phyloP scores from a whole-genome alignment of 2,113 vertebrate genomes.

The Rhagologus leucostigma region DNA sequence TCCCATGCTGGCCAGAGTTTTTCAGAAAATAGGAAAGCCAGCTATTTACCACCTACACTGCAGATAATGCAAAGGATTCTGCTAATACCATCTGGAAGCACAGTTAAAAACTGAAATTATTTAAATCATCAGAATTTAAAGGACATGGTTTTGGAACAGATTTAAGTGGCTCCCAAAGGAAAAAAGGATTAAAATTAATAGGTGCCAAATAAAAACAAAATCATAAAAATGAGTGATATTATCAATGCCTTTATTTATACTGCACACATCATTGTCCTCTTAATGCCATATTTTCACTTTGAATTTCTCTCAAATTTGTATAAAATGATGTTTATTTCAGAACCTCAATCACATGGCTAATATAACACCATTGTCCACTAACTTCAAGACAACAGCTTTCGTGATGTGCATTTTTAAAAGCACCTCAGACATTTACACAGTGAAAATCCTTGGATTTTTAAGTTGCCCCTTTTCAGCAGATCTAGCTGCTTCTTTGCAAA shows the following conservation, averaged over 20 bases:
- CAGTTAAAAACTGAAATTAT: background rate
- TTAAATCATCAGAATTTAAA: background rate
- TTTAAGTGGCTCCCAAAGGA: background rate
- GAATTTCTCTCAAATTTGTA: background rate
- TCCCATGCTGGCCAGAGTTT: background rate
- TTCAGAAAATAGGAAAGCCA: background rate
- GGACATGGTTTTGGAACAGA: background rate
- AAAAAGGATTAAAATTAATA: background rate
- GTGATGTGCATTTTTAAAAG: background rate
- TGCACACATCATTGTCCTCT: background rate
- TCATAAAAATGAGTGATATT: background rate
- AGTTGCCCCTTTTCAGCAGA: background rate
- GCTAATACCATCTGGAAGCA: background rate
- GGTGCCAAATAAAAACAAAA: background rate
- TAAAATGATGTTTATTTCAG: background rate
- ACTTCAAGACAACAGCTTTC: background rate
- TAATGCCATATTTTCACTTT: background rate
- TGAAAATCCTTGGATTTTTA: background rate
- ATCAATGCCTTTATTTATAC: background rate
- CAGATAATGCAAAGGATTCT: background rate
- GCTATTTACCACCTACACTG: background rate
- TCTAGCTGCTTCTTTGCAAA: background rate
- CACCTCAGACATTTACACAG: background rate
- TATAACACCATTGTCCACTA: background rate
- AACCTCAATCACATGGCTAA: background rate